These are phyloP conservation scores for Ceratotherium simum DNA, from an alignment of 2,113 vertebrate species.

Conservation along the genomic window DNA sequence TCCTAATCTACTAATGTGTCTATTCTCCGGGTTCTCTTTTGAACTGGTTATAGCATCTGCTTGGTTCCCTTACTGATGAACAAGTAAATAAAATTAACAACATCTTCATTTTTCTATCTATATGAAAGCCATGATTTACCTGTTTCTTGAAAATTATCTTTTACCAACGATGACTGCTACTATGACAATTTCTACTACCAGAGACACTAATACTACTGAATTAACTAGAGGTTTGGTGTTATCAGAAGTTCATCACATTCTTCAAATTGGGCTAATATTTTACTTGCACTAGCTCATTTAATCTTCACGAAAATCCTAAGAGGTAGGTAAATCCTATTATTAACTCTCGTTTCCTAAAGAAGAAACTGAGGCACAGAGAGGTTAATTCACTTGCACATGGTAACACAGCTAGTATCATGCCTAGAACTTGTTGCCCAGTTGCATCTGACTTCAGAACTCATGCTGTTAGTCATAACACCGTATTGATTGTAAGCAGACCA, in stretches of 20 bases:
- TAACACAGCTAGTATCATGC: neutral
- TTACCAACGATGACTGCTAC: neutral
- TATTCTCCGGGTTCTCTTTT: neutral
- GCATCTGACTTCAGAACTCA: neutral
- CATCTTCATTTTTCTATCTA: neutral
- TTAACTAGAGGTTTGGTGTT: neutral
- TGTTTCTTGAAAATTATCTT: neutral
- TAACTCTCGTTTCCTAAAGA: neutral
- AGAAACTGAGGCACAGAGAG: neutral
- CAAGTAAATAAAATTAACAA: neutral
- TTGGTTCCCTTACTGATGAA: neutral
- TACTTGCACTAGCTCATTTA: neutral
- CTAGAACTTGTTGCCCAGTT: neutral
- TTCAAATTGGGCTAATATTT: neutral
- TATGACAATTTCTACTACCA: neutral
- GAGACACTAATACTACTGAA: neutral
- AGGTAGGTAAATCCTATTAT: neutral
- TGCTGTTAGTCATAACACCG: neutral
- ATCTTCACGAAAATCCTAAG: neutral
- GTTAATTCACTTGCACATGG: neutral
- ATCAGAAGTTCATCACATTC: neutral
- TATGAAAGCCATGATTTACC: neutral
- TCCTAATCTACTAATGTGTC: neutral
- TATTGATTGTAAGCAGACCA: neutral
- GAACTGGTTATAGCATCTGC: neutral